A percentile compares a stretch with the other conserved stretches of the same genome.
Evolutionary conservation across 2,888 invertebrate genomes (phyloP).

Genomic region (Lordiphosa fenestrarum): DNA sequence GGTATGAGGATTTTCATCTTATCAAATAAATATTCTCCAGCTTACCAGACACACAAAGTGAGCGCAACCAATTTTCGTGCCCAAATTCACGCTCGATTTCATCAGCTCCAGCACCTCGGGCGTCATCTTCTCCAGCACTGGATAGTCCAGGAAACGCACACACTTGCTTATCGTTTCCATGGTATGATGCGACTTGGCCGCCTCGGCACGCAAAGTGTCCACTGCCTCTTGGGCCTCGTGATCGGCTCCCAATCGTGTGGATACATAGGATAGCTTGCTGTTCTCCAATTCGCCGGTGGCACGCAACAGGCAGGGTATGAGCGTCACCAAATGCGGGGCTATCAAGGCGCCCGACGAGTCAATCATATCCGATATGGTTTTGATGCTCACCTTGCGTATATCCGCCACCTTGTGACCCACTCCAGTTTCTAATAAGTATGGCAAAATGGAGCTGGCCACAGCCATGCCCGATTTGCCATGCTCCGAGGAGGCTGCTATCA

Average conservation of each 20-base stretch:
- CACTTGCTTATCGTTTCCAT: slow-evolving; percentile 92
- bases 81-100: slow-evolving; percentile 89
- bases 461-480: slow-evolving; percentile 88
- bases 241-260: slow-evolving; percentile 86
- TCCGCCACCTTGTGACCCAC: slow-evolving; percentile 89
- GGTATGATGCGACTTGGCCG: slow-evolving; percentile 91
- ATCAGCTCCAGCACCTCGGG: slow-evolving; percentile 91
- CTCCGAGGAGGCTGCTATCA: slow-evolving; percentile 85
- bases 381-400: slow-evolving; percentile 89
- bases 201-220: slow-evolving; percentile 89
- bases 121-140: slow-evolving; percentile 88
- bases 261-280: slow-evolving; percentile 88
- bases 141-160: slow-evolving; percentile 87
- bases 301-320: slow-evolving; percentile 91
- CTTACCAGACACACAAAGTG: slow-evolving; percentile 88
- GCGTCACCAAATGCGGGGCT: slow-evolving; percentile 88
- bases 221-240: slow-evolving; percentile 87
- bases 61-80: slow-evolving; percentile 90
- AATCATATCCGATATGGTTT: slow-evolving; percentile 92
- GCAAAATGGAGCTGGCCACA: slow-evolving; percentile 88
- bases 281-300: slow-evolving; percentile 94
- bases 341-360: slow-evolving; percentile 89
- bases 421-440: slow-evolving; percentile 89
- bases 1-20: too few relatives aligned
- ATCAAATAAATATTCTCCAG: too few relatives aligned